Percentiles rank a stretch among this genome's conserved stretches.
Conservation (phyloP, 30 jellyfish, hydroid and myxozoan species). For the Aurelia coerulea region DNA sequence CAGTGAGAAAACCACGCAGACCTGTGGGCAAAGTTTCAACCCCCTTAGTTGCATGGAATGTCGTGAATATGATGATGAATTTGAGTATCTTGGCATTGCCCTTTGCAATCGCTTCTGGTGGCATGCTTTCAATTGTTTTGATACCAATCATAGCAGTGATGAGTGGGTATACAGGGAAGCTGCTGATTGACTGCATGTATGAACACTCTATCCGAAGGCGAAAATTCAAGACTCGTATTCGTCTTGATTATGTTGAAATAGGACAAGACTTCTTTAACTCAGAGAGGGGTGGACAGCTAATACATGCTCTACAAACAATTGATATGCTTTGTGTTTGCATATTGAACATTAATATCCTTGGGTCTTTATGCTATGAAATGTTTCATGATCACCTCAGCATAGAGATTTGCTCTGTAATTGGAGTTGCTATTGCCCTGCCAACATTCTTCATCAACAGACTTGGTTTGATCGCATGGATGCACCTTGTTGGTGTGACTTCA, state of each 20-base stretch:
- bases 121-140: slow-evolving; percentile 62
- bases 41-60: slow-evolving; percentile 83
- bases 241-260: slow-evolving; percentile 76
- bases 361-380: slow-evolving; percentile 78
- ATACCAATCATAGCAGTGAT: slow-evolving; percentile 62
- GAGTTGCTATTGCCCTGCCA: slow-evolving; percentile 87
- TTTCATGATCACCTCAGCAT: slow-evolving; percentile 51
- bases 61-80: slow-evolving; percentile 74
- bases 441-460: slow-evolving; percentile 79
- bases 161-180: slow-evolving; percentile 77
- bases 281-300: slow-evolving; percentile 59
- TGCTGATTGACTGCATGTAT: slow-evolving; percentile 80
- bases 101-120: slow-evolving; percentile 81
- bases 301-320: slow-evolving; percentile 63
- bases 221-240: slow-evolving; percentile 44
- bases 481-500: slow-evolving; percentile 72
- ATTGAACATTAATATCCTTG: slow-evolving; percentile 84
- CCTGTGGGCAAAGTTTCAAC: slow-evolving; percentile 88
- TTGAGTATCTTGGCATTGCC: slow-evolving; percentile 86
- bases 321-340: slow-evolving; percentile 87
- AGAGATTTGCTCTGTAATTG: slow-evolving; percentile 86
- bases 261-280: slow-evolving; percentile 80
- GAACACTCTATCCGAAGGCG: slow-evolving; percentile 66
- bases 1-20: slow-evolving; percentile 37
- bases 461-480: slow-evolving; percentile 91